Conservation (phyloP, 2,888 invertebrate genomes). For the Xestia rhomboidea region DNA sequence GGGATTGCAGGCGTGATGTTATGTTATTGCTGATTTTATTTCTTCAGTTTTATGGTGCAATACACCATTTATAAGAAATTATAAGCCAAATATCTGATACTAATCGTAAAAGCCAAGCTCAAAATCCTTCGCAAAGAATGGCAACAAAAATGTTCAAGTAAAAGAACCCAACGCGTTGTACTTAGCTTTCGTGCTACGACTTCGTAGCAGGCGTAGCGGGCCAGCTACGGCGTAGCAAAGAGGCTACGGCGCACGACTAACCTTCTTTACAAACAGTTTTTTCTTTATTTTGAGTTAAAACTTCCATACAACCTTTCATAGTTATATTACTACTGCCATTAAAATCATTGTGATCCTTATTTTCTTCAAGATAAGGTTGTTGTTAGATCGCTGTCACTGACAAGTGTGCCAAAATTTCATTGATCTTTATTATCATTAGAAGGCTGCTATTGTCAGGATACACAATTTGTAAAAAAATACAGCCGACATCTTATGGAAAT, state of each 20-base stretch:
- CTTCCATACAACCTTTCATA: too few species aligned
- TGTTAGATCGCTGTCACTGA: not conserved
- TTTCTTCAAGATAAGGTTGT: rapidly evolving
- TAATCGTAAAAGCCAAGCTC: not conserved
- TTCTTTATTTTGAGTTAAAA: not conserved
- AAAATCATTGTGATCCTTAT: not conserved
- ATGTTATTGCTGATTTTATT: not conserved
- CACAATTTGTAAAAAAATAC: not conserved
- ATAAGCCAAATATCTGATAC: not conserved
- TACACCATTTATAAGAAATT: not conserved
- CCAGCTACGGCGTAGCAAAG: conserved; percentile 44
- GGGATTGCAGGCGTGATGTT: too few species aligned
- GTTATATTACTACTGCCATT: not conserved
- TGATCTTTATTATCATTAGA: not conserved
- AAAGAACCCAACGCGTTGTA: not conserved
- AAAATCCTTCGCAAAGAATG: not conserved
- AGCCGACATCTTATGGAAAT: not conserved
- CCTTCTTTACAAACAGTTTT: not conserved
- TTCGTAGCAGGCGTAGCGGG: conserved; percentile 34
- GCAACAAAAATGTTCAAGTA: not conserved
- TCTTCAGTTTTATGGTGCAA: too few species aligned
- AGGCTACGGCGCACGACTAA: conserved; percentile 16
- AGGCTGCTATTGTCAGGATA: not conserved
- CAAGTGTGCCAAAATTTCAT: not conserved
- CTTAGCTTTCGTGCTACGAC: conserved; percentile 9